phyloP scores from a whole-genome alignment of 1,140 invertebrate genomes.

The Dinothrombium tinctorium region DNA sequence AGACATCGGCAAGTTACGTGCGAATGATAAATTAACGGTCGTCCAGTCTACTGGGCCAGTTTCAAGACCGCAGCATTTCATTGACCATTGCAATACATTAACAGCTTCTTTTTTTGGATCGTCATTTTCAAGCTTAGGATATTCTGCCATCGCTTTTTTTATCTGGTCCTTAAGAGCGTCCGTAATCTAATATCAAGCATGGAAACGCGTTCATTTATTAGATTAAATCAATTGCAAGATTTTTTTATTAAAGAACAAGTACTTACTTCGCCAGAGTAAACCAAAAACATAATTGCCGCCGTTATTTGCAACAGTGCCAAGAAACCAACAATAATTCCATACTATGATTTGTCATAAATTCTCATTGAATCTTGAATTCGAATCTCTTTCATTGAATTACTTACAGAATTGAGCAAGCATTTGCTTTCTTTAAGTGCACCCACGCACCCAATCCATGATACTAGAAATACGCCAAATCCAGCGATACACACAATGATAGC shows the following conservation, averaged over 20 bases:
- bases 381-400: no score
- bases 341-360: neutral
- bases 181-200: no score
- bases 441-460: slow-evolving; percentile 28
- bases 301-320: neutral
- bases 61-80: slow-evolving; percentile 2
- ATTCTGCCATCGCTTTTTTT: neutral
- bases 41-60: slow-evolving; percentile 3
- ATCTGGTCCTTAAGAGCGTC: neutral
- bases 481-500: slow-evolving; percentile 25
- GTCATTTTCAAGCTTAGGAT: neutral
- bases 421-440: slow-evolving; percentile 25
- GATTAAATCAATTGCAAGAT: neutral
- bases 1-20: neutral
- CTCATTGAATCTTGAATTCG: no score
- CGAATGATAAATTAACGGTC: neutral
- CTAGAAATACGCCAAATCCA: slow-evolving; percentile 23
- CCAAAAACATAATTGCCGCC: neutral
- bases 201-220: no score
- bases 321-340: neutral
- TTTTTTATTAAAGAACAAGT: neutral
- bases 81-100: neutral
- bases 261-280: slow-evolving; percentile 1
- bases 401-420: slow-evolving; percentile 27
- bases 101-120: neutral